Conservation (phyloP, 2,797 vertebrate species). For the Myioborus melanocephalus region DNA sequence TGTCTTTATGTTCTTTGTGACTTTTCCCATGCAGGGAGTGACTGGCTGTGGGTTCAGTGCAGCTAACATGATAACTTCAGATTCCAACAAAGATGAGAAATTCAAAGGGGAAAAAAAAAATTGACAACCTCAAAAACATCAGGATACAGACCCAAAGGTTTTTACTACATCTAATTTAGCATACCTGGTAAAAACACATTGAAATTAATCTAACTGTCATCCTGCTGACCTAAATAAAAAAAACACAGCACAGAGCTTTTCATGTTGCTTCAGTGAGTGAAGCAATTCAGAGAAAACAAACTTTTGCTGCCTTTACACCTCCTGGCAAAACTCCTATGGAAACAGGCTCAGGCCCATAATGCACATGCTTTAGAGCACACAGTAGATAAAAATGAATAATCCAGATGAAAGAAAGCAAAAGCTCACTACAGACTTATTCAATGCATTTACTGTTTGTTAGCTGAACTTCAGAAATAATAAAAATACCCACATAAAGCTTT, state of each 20-base stretch:
- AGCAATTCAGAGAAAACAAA: constrained; percentile 21
- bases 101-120: not conserved
- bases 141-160: not conserved
- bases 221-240: constrained; percentile 53
- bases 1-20: not conserved
- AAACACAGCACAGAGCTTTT: not conserved
- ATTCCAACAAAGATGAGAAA: not conserved
- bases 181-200: constrained; percentile 1
- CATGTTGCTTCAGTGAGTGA: not conserved
- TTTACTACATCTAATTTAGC: constrained; percentile 16
- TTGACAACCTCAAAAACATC: not conserved
- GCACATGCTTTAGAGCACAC: not conserved
- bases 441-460: not conserved
- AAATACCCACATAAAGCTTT: not conserved
- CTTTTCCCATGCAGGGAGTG: not conserved
- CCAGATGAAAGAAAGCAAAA: constrained; percentile 1
- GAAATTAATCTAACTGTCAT: constrained; percentile 33
- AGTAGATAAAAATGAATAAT: constrained; percentile 12
- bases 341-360: not conserved
- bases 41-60: not conserved
- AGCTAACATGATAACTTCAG: not conserved
- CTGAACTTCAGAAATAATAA: not conserved
- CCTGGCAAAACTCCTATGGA: not conserved
- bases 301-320: not conserved
- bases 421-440: not conserved